Evolutionary conservation across 2,113 vertebrate genomes (phyloP).

Genomic region (Hemibagrus wyckioides): DNA sequence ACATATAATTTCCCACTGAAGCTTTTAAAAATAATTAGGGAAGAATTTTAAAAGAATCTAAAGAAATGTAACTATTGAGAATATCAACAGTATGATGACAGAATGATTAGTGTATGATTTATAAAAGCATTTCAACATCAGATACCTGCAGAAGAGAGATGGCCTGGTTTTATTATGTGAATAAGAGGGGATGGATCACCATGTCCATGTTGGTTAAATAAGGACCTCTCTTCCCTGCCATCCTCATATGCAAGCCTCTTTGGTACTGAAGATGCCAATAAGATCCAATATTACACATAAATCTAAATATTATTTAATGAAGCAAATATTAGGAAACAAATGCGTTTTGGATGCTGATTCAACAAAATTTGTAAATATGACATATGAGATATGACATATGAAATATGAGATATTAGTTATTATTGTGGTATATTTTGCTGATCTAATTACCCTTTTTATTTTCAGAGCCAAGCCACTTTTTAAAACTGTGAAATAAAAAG

Average conservation of each 20-base stretch:
- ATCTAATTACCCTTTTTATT: neutral
- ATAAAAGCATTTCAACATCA: constrained; percentile 26
- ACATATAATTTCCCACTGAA: neutral
- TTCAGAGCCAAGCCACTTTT: neutral
- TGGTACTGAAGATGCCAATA: neutral
- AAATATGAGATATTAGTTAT: neutral
- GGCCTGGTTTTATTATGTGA: constrained; percentile 46
- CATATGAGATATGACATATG: too few species aligned
- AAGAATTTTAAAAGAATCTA: neutral
- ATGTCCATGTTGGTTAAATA: constrained; percentile 56
- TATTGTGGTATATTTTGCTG: neutral
- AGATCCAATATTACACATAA: neutral
- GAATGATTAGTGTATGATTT: neutral
- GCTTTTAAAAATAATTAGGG: neutral
- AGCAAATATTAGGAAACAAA: neutral
- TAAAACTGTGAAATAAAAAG: neutral
- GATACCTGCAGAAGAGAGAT: constrained; percentile 14
- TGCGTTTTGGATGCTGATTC: neutral
- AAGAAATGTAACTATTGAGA: neutral
- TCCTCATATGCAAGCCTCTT: constrained; percentile 51
- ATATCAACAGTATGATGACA: neutral
- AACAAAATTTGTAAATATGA: neutral
- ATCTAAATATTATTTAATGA: neutral
- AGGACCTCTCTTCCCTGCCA: constrained; percentile 60
- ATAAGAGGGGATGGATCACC: constrained; percentile 51